Conservation (phyloP, 1,140 invertebrate genomes). For the Solenopsis invicta region DNA sequence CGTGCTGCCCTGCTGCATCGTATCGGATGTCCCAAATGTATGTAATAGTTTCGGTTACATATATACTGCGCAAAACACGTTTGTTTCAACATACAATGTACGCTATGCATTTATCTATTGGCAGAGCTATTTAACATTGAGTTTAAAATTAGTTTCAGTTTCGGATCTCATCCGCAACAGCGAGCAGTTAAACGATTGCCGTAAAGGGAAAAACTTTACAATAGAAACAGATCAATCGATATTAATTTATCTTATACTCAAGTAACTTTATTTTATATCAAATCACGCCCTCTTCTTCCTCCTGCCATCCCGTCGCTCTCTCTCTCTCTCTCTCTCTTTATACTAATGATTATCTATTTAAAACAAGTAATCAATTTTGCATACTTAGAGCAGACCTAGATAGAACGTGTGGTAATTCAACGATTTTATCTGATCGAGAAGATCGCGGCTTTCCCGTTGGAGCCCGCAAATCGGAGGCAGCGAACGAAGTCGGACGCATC, state of each 20-base stretch:
- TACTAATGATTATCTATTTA: not conserved
- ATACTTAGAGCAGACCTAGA: not conserved
- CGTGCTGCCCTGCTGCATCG: not conserved
- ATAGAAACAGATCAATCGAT: not conserved
- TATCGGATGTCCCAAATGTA: conserved; percentile 27
- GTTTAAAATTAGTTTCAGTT: conserved; percentile 47
- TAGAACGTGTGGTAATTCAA: not conserved
- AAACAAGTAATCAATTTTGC: not conserved
- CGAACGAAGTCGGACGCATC: conserved; percentile 25
- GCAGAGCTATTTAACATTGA: conserved; percentile 31
- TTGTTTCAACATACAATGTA: conserved; percentile 11
- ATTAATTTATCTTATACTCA: not conserved
- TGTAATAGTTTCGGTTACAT: conserved; percentile 13
- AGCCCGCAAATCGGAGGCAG: not conserved
- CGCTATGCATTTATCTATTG: conserved; percentile 20
- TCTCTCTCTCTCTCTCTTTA: not conserved
- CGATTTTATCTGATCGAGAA: conserved; percentile 23
- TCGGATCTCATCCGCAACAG: not conserved
- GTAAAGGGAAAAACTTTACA: not conserved
- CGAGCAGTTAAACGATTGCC: conserved; percentile 7
- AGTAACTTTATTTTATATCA: not conserved
- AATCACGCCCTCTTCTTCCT: not conserved
- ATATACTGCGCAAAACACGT: not conserved
- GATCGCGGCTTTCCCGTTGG: not conserved
- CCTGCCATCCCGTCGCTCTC: no score